phyloP scores from a whole-genome alignment of 2,113 vertebrate species.

The Romanogobio albipinnatus region DNA sequence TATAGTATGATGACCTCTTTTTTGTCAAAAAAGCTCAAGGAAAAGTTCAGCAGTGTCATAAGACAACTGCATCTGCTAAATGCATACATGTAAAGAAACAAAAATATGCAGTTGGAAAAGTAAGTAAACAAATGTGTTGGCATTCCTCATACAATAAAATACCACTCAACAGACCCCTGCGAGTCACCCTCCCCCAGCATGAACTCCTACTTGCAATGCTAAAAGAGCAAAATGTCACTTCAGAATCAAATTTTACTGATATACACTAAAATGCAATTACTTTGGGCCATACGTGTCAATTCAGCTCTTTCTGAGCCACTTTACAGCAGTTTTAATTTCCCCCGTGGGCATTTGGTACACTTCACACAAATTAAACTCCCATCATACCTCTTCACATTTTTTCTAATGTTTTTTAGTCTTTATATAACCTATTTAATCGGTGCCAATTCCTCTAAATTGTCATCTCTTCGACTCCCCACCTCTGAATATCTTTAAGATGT shows the following conservation, averaged over 20 bases:
- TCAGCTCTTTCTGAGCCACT: constrained; percentile 1
- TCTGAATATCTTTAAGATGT: constrained; percentile 50
- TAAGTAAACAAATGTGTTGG: neutral
- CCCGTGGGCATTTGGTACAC: constrained; percentile 31
- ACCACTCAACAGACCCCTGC: neutral
- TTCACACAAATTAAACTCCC: constrained; percentile 44
- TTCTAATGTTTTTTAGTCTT: constrained; percentile 24
- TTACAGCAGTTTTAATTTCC: constrained; percentile 34
- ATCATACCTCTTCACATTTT: neutral
- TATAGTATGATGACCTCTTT: too few species aligned
- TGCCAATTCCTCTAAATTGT: neutral
- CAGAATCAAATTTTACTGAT: neutral
- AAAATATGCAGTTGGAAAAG: neutral
- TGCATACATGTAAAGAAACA: neutral
- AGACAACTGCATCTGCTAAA: neutral
- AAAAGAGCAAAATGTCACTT: constrained; percentile 8
- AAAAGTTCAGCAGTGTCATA: neutral
- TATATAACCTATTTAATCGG: constrained; percentile 29
- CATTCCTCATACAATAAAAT: neutral
- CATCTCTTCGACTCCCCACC: constrained; percentile 53
- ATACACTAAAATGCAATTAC: constrained; percentile 38
- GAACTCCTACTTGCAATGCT: neutral
- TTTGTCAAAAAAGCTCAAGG: too few species aligned
- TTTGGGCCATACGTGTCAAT: neutral
- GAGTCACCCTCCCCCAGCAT: neutral